These are phyloP conservation scores for Rotaria socialis DNA, from an alignment of 2,888 invertebrate genomes.

Conservation along the genomic window DNA sequence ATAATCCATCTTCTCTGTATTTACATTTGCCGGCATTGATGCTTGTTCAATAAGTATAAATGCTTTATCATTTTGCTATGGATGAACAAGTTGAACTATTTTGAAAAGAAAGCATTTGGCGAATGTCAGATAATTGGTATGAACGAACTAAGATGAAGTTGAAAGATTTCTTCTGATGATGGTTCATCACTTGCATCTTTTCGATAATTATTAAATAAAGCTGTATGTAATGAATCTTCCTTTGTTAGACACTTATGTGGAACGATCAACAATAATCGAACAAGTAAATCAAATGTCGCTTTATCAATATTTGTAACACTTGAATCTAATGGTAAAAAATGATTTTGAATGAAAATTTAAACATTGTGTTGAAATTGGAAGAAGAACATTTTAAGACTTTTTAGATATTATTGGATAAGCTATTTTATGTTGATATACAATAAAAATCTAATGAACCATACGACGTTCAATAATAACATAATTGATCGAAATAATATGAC, in stretches of 20 bases:
- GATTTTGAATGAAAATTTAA: neutral
- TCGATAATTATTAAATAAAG: constrained; percentile 13
- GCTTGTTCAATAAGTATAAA: neutral
- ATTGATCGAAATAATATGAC: constrained; percentile 21
- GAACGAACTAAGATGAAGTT: constrained; percentile 12
- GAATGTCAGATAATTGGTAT: constrained; percentile 2
- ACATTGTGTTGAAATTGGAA: neutral
- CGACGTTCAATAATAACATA: neutral
- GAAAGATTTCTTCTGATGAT: constrained; percentile 10
- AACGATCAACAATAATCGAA: neutral
- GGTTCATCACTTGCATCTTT: neutral
- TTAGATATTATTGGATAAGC: neutral
- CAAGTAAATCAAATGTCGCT: neutral
- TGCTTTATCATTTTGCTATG: neutral
- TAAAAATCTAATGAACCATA: neutral
- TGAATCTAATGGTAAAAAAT: neutral
- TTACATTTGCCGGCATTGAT: neutral
- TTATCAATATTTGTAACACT: neutral
- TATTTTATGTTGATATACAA: neutral
- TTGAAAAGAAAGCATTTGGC: neutral
- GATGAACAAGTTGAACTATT: constrained; percentile 16
- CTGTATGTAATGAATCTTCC: neutral
- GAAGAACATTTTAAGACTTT: neutral
- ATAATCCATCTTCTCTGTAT: neutral
- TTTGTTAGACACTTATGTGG: neutral